These are phyloP conservation scores for Henricia sp. DNA, from an alignment of 53 echinoderm and acorn worm genomes.

Conservation along the genomic window DNA sequence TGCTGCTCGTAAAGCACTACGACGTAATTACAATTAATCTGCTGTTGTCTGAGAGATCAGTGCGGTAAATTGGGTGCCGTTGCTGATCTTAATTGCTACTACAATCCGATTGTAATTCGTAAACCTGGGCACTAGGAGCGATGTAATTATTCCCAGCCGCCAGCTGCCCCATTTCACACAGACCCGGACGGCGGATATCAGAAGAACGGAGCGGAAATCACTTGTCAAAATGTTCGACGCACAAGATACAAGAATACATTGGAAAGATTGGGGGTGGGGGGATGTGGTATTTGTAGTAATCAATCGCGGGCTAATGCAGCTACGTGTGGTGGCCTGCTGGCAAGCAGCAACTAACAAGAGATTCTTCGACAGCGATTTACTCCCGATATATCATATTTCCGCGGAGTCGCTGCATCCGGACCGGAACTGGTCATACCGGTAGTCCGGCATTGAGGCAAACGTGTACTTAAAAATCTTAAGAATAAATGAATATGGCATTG, in stretches of 20 bases:
- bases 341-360: background rate
- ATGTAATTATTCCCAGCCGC: conserved; percentile 13
- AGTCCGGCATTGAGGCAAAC: background rate
- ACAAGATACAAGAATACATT: conserved; percentile 15
- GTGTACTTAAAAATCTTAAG: background rate
- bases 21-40: too few relatives aligned
- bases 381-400: conserved; percentile 54
- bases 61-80: too few relatives aligned
- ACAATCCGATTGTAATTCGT: conserved; percentile 25
- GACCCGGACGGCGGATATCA: background rate
- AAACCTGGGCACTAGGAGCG: background rate
- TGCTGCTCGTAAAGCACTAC: too few relatives aligned
- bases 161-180: conserved; percentile 45
- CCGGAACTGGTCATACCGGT: conserved; percentile 27
- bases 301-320: conserved; percentile 22
- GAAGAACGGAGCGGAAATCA: conserved; percentile 43
- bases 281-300: too few relatives aligned
- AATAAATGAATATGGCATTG: background rate
- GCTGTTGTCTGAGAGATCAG: too few relatives aligned
- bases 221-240: conserved; percentile 40
- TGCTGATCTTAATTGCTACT: conserved; percentile 23
- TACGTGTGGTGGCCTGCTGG: too few relatives aligned
- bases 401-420: conserved; percentile 52
- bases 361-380: conserved; percentile 26
- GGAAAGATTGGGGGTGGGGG: background rate